Percentiles rank a stretch among this genome's conserved stretches.
Conservation (phyloP, 1,140 invertebrate species). For the Pogonognathellus flavescens region DNA sequence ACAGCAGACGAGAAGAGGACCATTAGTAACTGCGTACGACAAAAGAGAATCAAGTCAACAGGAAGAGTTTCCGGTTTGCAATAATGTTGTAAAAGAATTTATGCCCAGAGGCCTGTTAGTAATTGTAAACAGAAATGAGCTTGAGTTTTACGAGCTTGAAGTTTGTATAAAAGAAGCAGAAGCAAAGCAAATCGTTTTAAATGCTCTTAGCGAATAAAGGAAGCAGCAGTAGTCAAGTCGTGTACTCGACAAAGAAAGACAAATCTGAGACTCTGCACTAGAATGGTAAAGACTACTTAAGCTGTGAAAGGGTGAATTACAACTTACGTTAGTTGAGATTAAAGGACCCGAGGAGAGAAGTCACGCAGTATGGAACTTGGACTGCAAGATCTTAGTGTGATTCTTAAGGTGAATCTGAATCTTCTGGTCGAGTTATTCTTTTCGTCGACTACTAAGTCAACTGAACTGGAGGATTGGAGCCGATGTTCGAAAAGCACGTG, state of each 20-base stretch:
- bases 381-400: constrained; percentile 17
- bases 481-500: neutral
- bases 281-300: constrained; percentile 3
- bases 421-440: neutral
- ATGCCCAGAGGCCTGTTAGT: constrained; percentile 16
- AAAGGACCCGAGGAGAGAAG: neutral
- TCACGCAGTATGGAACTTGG: neutral
- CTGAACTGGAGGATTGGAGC: constrained; percentile 8
- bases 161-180: constrained; percentile 34
- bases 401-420: constrained; percentile 23
- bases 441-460: neutral
- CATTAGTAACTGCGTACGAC: constrained; percentile 1
- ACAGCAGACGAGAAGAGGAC: neutral
- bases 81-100: constrained; percentile 11
- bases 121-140: constrained; percentile 25
- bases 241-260: neutral
- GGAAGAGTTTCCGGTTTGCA: constrained; percentile 38
- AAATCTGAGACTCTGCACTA: constrained; percentile 13
- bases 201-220: constrained; percentile 35
- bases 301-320: constrained; percentile 38
- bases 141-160: neutral
- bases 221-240: neutral
- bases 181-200: constrained; percentile 27
- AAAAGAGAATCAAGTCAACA: constrained; percentile 19
- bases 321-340: constrained; percentile 45